A percentile compares a stretch with the other conserved stretches of the same genome.
These are phyloP conservation scores for Heliornis fulica DNA, from an alignment of 2,113 vertebrate species.

Conservation along the genomic window DNA sequence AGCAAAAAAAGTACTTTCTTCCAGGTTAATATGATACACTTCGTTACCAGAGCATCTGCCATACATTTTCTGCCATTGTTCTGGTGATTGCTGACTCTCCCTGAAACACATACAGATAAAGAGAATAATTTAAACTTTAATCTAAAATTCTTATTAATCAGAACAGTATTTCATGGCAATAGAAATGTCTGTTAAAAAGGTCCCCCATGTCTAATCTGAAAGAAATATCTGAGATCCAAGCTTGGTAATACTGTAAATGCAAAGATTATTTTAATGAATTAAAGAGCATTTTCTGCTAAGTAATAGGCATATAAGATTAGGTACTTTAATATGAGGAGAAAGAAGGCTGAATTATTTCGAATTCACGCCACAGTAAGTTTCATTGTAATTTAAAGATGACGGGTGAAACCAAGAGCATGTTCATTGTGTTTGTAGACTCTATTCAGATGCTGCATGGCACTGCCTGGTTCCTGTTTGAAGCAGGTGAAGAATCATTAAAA, in stretches of 20 bases:
- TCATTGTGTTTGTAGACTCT: background rate
- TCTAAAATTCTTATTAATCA: background rate
- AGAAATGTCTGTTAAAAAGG: background rate
- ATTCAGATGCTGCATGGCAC: background rate
- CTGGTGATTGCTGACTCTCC: constrained; percentile 91
- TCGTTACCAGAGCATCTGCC: constrained; percentile 96
- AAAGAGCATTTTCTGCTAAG: background rate
- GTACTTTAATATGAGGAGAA: background rate
- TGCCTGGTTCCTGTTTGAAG: background rate
- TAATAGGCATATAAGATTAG: background rate
- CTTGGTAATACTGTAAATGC: background rate
- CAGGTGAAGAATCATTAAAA: background rate
- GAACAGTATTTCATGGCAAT: background rate
- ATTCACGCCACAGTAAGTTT: background rate
- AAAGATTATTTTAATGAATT: background rate
- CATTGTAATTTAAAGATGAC: background rate
- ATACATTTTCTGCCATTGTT: constrained; percentile 96
- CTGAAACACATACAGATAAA: constrained; percentile 71
- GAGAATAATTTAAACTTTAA: background rate
- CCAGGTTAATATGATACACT: constrained; percentile 93
- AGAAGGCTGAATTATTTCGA: background rate
- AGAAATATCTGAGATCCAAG: background rate
- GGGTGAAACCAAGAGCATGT: background rate
- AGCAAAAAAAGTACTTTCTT: constrained; percentile 94
- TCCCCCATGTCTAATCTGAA: background rate